A percentile compares a stretch with the other conserved stretches of the same genome.
Evolutionary conservation across 2,888 invertebrate species (phyloP).

Genomic region (Lasioglossum pauxillum): DNA sequence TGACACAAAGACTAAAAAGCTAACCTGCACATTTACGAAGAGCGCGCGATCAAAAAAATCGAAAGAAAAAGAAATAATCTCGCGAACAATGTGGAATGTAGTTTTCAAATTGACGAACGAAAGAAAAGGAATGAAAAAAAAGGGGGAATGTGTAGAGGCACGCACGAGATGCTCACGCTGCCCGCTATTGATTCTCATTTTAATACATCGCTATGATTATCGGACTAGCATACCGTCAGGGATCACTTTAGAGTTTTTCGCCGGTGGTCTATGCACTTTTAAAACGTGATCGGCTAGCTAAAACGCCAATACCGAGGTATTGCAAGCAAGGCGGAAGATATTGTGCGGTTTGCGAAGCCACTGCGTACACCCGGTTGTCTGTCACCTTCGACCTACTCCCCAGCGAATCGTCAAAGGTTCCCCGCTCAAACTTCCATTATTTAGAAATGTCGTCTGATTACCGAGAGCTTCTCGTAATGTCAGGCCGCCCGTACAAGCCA

Average conservation of each 20-base stretch:
- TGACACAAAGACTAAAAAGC: conserved; percentile 59
- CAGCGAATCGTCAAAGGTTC: conserved; percentile 71
- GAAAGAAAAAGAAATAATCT: neutral
- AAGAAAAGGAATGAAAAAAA: conserved; percentile 14
- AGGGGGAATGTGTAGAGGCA: conserved; percentile 56
- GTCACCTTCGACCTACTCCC: conserved; percentile 82
- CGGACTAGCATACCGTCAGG: conserved; percentile 70
- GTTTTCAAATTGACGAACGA: conserved; percentile 26
- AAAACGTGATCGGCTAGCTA: conserved; percentile 68
- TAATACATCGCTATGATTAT: conserved; percentile 73
- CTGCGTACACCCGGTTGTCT: conserved; percentile 81
- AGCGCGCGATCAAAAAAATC: conserved; percentile 18
- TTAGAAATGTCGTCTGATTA: conserved; percentile 60
- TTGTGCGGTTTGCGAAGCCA: conserved; percentile 75
- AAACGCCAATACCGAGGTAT: conserved; percentile 66
- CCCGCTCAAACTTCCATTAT: conserved; percentile 68
- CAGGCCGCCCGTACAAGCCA: conserved; percentile 62
- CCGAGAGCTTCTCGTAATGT: conserved; percentile 51
- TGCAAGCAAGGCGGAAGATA: conserved; percentile 66
- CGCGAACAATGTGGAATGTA: conserved; percentile 17
- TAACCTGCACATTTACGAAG: conserved; percentile 67
- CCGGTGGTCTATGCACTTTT: conserved; percentile 66
- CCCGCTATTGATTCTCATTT: conserved; percentile 79
- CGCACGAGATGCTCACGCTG: conserved; percentile 78
- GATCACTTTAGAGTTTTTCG: conserved; percentile 66